Base-by-base conservation (phyloP, 2,888 invertebrate genomes). In the Busseola fusca region DNA sequence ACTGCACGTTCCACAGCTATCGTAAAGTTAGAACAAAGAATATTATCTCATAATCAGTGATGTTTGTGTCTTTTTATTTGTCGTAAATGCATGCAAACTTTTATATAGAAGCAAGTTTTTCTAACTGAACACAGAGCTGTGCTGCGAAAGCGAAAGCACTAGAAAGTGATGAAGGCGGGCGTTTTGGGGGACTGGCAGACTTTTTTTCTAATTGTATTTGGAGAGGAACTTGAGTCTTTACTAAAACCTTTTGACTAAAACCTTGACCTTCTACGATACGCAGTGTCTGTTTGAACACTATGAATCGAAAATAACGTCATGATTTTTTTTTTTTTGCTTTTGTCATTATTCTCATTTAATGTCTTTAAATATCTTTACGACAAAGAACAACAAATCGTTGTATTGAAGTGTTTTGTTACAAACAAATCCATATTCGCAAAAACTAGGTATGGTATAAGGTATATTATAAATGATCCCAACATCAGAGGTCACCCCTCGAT, bases 391-490 rank as follows among this genome's bases (percentile, higher is more conserved):
- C 6, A 68, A 58, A 58, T 69, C 18, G 10, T n/a, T n/a, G 3
- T 16, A 27, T 21, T 42, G 7, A 45, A 62, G 50, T 50, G 12
- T 56, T n/a, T 25, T 14, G 12, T 21, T 21, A 40, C 25, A 73
- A 73, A 63, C 25, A 74, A 59, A 54, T 75, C 63, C 58, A 52
- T 75, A 54, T 63, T 75, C 52, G 79, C 64, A 73, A 59, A 63
- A 78, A 21, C 52, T 69, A 52, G 40, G 50, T 50, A 62, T 74
- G 60, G 62, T 54, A 64, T 75, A 64, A 52, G 40, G 50, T 50
- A 65, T 74, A 56, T 74, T 54, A 64, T 75, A 74, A 80, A 66
- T 76, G 52, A 76, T 80, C 62, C 40, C 27, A 18, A 75, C 56
- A 65, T 63, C 57, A 57, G 45, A 70, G 78, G 63, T 72, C 78